phyloP scores from a whole-genome alignment of 2,888 invertebrate genomes.

The Pyralis farinalis region DNA sequence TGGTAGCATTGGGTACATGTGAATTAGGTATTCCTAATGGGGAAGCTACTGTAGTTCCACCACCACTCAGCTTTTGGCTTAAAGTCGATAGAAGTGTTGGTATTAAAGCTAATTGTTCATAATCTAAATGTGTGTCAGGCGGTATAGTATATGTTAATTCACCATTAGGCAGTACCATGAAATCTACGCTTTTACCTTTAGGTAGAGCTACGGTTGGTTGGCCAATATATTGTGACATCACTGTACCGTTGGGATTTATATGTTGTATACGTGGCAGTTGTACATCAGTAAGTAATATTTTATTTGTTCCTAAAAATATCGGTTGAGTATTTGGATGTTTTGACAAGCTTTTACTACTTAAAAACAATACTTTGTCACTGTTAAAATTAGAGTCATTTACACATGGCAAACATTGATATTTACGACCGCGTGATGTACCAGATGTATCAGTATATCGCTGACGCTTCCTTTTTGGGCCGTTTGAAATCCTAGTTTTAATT shows the following conservation, averaged over 20 bases:
- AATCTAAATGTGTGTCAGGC: slow-evolving; percentile 23
- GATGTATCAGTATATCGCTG: neutral
- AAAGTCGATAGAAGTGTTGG: neutral
- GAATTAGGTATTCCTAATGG: neutral
- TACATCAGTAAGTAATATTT: slow-evolving; percentile 58
- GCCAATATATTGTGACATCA: neutral
- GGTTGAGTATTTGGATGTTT: slow-evolving; percentile 27
- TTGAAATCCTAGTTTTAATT: too few species aligned
- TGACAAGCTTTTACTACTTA: slow-evolving; percentile 30
- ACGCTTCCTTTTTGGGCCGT: too few species aligned
- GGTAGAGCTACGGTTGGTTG: slow-evolving; percentile 24
- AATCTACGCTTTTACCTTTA: slow-evolving; percentile 35
- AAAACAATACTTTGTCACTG: slow-evolving; percentile 24
- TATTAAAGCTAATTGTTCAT: slow-evolving; percentile 20
- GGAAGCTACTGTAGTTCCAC: neutral
- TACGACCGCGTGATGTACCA: neutral
- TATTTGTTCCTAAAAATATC: slow-evolving; percentile 54
- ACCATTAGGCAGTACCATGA: slow-evolving; percentile 35
- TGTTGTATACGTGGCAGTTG: slow-evolving; percentile 25
- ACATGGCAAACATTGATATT: neutral
- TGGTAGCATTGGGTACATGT: neutral
- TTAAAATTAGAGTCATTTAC: too few species aligned
- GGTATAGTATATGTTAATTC: slow-evolving; percentile 32
- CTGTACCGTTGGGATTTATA: neutral
- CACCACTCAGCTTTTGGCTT: neutral